Evolutionary conservation across 1,140 invertebrate species (phyloP), one percentile per base, ranked within the genome.

Genomic region (Thaumatotibia leucotreta): DNA sequence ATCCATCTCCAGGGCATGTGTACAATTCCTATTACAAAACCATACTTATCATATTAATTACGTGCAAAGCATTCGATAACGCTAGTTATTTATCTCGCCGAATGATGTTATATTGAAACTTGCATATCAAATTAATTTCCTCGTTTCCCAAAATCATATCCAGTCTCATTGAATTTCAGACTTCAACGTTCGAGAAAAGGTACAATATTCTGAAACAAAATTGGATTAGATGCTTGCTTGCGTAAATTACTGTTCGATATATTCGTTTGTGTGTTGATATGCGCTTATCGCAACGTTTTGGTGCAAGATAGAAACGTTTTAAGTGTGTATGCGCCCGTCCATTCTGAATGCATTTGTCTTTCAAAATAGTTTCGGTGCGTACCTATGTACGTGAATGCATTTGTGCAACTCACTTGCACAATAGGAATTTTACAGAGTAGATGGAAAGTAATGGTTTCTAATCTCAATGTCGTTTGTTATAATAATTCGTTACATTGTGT

Each of bases 371-470:
- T 45, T 45, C 17, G 39, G 17, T 17, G 39, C 39, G 39, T 45
- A 45, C 39, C 11, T 29, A 29, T 22, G 35, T 68, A 69, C 73
- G 71, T 69, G 67, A 69, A 54, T 68, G 64, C 65, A 64, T 69
- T 69, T 45, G 61, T 39, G 61, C 39, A 54, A 65, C 62, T 27
- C 23, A 17, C 65, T 80, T 80, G 65, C 74, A 70, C 67, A 79
- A 79, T 79, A 71, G 70, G 69, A 79, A 79, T 73, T 76, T 75
- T 73, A 74, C 72, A 72, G 66, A 70, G 67, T 71, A 72, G 73
- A 72, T 29, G 52, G 78, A 78, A 81, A 81, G 76, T 78, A 81
- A 79, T 81, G 67, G 75, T 81, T 81, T 79, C 75, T 79, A 79
- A 79, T 79, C 79, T 77, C 73, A 79, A 74, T 74, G 72, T 72